phyloP scores from a whole-genome alignment of 2,888 invertebrate species.

The Amphimallon solstitiale region DNA sequence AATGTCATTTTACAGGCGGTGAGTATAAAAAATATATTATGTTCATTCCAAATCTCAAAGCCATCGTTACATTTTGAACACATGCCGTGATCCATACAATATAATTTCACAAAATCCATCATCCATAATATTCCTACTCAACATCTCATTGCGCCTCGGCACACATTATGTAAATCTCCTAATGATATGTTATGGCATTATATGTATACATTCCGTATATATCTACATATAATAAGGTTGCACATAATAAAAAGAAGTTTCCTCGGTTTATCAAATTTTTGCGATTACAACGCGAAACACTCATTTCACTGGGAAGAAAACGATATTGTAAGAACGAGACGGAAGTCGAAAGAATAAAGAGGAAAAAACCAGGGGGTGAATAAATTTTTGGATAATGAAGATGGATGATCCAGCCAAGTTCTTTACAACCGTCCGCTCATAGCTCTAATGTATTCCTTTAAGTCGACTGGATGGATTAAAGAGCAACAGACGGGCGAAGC shows the following conservation, averaged over 20 bases:
- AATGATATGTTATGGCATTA: constrained; percentile 12
- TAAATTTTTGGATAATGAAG: constrained; percentile 31
- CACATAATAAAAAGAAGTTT: constrained; percentile 23
- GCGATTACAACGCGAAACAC: background rate
- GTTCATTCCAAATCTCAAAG: no score
- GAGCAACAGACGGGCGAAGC: background rate
- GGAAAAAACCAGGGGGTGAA: constrained; percentile 15
- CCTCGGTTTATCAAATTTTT: constrained; percentile 16
- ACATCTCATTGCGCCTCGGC: no score
- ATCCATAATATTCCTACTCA: no score
- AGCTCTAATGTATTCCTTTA: constrained; percentile 11
- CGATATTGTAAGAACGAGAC: no score
- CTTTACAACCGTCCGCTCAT: constrained; percentile 6
- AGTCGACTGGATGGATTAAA: constrained; percentile 17
- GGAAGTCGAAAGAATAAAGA: background rate
- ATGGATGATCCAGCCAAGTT: constrained; percentile 22
- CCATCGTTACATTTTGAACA: no score
- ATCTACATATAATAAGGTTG: background rate
- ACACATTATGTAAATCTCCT: constrained; percentile 13
- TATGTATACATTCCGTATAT: background rate
- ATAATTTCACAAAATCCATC: no score
- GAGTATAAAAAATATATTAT: no score
- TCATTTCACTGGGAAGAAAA: background rate
- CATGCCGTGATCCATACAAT: no score
- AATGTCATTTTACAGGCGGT: no score